Evolutionary conservation across 2,797 vertebrate species (phyloP).

Genomic region (Crypturellus tataupa): DNA sequence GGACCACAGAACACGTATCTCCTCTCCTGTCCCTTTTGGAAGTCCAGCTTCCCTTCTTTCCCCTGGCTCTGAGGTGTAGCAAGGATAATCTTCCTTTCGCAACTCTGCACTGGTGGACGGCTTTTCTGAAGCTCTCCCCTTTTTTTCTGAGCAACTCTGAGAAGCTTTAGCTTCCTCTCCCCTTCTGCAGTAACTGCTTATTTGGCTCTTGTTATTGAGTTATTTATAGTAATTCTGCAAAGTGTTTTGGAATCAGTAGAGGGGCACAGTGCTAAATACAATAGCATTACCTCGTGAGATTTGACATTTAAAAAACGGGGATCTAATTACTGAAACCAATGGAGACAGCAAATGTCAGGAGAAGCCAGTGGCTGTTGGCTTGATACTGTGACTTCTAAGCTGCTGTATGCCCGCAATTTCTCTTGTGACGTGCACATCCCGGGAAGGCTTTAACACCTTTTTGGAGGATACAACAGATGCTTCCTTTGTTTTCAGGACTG

Average conservation of each 20-base stretch:
- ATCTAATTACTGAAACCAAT: conserved; percentile 48
- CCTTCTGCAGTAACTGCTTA: not conserved
- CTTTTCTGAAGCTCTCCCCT: not conserved
- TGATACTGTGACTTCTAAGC: not conserved
- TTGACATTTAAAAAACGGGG: conserved; percentile 61
- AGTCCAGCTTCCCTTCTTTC: not conserved
- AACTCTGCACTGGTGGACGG: not conserved
- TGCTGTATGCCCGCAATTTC: not conserved
- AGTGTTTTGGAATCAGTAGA: conserved; percentile 48
- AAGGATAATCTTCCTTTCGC: not conserved
- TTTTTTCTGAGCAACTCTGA: not conserved
- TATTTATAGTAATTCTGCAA: conserved; percentile 63
- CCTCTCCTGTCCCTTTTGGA: fast-evolving
- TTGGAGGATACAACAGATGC: not conserved
- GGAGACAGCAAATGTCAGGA: conserved; percentile 56
- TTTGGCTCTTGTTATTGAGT: not conserved
- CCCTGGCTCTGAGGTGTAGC: fast-evolving
- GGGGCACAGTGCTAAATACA: conserved; percentile 49
- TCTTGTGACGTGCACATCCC: not conserved
- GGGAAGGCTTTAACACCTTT: not conserved
- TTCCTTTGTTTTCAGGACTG: not conserved
- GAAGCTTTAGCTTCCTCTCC: not conserved
- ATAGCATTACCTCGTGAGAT: conserved; percentile 46
- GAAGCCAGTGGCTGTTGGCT: conserved; percentile 6
- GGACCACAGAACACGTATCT: not conserved